These are phyloP conservation scores for Solenodon paradoxus DNA, from an alignment of 2,113 vertebrate species.

Conservation along the genomic window DNA sequence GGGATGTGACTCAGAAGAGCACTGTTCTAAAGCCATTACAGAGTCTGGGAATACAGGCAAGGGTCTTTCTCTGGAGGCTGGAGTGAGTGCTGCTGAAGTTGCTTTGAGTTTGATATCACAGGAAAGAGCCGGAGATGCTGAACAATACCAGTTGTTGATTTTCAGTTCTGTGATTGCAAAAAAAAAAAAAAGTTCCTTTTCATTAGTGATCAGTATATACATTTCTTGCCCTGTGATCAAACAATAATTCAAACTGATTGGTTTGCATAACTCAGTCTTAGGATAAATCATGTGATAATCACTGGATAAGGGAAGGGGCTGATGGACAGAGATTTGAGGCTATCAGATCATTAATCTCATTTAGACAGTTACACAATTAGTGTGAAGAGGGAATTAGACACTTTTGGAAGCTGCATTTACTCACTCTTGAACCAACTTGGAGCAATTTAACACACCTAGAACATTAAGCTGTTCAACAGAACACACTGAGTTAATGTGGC, in stretches of 20 bases:
- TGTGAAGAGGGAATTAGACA: neutral
- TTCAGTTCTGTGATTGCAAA: neutral
- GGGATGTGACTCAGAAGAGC: neutral
- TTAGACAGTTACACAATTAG: neutral
- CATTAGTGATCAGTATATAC: neutral
- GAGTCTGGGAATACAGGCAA: neutral
- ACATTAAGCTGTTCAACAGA: neutral
- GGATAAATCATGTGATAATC: neutral
- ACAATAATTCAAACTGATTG: neutral
- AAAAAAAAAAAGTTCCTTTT: neutral
- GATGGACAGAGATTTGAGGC: fast-evolving
- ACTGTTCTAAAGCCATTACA: neutral
- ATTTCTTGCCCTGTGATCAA: neutral
- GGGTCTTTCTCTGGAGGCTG: neutral
- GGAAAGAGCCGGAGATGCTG: neutral
- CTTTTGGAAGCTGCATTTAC: neutral
- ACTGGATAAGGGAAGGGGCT: neutral
- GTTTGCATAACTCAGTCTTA: neutral
- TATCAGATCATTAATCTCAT: neutral
- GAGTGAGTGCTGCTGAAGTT: neutral
- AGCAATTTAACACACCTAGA: neutral
- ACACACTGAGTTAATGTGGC: neutral
- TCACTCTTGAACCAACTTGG: neutral
- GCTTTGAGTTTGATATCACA: neutral
- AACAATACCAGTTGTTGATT: neutral